Conservation (phyloP, 2,797 vertebrate genomes). For the Aldrovandia affinis region DNA sequence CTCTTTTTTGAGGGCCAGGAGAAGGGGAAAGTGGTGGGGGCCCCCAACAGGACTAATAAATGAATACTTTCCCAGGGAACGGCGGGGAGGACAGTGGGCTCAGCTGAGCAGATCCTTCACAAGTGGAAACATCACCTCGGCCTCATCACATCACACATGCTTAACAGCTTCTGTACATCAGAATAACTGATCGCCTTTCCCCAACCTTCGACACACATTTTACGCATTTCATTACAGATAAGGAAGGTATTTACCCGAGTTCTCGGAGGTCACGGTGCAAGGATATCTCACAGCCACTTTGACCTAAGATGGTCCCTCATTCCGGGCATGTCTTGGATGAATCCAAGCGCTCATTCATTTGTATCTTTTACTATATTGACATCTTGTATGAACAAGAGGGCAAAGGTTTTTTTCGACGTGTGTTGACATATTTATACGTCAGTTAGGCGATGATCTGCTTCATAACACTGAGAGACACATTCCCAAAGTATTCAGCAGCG, state of each 20-base stretch:
- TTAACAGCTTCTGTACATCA: constrained; percentile 9
- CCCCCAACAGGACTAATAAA: neutral
- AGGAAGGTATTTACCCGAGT: constrained; percentile 1
- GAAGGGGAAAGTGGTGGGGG: neutral
- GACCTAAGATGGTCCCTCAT: neutral
- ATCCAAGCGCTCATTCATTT: neutral
- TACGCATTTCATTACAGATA: constrained; percentile 4
- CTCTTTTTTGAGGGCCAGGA: neutral
- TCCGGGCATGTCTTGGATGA: neutral
- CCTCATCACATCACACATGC: neutral
- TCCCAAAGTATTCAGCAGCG: neutral
- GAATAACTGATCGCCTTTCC: neutral
- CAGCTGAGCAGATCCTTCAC: neutral
- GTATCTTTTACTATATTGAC: neutral
- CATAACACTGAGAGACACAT: neutral
- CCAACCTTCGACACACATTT: neutral
- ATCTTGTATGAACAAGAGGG: neutral
- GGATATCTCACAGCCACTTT: neutral
- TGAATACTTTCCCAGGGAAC: neutral
- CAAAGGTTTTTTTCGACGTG: neutral
- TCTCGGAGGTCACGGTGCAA: neutral
- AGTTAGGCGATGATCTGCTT: neutral
- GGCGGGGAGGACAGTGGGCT: neutral
- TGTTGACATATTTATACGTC: neutral
- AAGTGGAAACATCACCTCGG: neutral